A percentile compares a stretch with the other conserved stretches of the same genome.
These are phyloP conservation scores for Takifugu ocellatus DNA, from an alignment of 2,797 vertebrate genomes.

Conservation along the genomic window DNA sequence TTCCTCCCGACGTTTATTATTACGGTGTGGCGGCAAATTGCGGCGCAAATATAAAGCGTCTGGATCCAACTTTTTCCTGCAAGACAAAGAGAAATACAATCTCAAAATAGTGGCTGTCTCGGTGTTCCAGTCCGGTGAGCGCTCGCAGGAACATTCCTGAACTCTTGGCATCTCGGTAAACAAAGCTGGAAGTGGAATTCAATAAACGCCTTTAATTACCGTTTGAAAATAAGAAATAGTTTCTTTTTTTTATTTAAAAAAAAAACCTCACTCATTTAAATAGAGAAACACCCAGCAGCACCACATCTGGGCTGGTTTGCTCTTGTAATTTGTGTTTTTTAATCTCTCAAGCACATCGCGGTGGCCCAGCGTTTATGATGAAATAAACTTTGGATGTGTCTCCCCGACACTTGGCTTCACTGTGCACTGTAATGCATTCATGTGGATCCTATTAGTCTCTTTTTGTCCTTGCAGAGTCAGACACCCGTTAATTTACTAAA, in stretches of 20 bases:
- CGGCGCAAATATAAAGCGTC: not conserved
- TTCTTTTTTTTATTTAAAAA: not conserved
- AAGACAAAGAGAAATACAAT: constrained; percentile 33
- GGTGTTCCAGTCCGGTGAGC: constrained; percentile 40
- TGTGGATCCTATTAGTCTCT: constrained; percentile 84
- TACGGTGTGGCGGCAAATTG: no score
- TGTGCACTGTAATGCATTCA: constrained; percentile 72
- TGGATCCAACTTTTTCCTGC: not conserved
- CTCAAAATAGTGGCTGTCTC: constrained; percentile 60
- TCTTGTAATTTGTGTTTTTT: constrained; percentile 34
- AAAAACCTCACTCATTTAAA: not conserved
- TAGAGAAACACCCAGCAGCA: constrained; percentile 7
- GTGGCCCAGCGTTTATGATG: constrained; percentile 54
- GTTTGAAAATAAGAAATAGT: constrained; percentile 42
- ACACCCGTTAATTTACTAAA: constrained; percentile 98
- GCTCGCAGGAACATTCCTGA: constrained; percentile 38
- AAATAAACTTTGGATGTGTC: constrained; percentile 69
- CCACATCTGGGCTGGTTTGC: constrained; percentile 4
- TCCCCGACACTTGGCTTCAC: constrained; percentile 66
- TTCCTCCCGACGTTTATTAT: no score
- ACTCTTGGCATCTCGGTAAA: no score
- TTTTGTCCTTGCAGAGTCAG: constrained; percentile 87
- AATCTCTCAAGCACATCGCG: constrained; percentile 35
- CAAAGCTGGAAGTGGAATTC: constrained; percentile 33
- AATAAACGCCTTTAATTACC: constrained; percentile 65